Conservation (phyloP, 2,888 invertebrate species). For the Nezara viridula region DNA sequence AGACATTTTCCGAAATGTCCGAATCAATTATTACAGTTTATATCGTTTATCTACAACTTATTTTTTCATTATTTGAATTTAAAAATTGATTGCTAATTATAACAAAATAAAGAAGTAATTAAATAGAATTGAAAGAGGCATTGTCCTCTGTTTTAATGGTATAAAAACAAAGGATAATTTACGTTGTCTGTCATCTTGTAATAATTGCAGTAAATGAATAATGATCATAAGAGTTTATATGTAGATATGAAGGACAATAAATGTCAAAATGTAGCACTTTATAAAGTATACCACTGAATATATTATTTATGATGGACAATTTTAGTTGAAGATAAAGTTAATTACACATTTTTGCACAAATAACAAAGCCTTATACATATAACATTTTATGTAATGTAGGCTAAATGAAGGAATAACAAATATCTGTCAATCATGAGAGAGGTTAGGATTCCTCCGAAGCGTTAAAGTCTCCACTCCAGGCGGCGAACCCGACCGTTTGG, state of each 20-base stretch:
- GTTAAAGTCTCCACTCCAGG: conserved; percentile 3
- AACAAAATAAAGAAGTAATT: too few relatives aligned
- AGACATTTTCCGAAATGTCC: too few relatives aligned
- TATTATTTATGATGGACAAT: neutral
- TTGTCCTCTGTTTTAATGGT: neutral
- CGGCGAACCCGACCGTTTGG: neutral
- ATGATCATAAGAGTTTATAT: neutral
- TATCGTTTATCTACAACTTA: too few relatives aligned
- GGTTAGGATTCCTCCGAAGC: neutral
- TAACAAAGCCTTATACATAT: neutral
- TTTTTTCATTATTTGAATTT: too few relatives aligned
- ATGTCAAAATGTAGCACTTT: neutral
- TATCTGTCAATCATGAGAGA: neutral
- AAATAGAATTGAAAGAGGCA: neutral
- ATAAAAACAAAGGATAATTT: neutral
- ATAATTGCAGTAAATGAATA: neutral
- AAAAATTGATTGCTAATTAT: too few relatives aligned
- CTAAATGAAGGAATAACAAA: neutral
- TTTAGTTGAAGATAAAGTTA: neutral
- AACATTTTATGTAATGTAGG: neutral
- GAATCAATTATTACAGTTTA: too few relatives aligned
- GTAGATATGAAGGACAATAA: neutral
- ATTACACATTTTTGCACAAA: neutral
- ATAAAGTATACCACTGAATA: too few relatives aligned
- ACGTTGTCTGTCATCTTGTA: neutral